Conservation (phyloP, 2,113 vertebrate genomes). For the Talpa occidentalis region DNA sequence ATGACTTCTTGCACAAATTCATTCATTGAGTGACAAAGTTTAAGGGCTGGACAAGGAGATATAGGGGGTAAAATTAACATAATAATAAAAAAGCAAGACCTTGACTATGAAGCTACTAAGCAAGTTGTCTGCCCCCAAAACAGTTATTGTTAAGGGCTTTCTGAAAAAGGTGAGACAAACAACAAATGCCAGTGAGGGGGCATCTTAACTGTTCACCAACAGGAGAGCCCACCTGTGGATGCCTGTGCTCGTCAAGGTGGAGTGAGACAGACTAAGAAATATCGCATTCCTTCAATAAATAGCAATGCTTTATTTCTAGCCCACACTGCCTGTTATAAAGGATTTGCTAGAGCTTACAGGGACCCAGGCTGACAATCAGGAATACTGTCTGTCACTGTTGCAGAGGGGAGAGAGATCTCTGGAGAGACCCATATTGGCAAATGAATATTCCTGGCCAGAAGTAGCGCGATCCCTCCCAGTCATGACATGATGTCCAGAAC, state of each 20-base stretch:
- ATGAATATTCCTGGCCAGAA: background rate
- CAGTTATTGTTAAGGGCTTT: slow-evolving; percentile 16
- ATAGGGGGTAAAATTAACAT: background rate
- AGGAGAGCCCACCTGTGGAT: background rate
- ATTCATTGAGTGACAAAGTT: background rate
- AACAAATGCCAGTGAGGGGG: background rate
- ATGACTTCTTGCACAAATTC: background rate
- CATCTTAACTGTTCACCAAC: background rate
- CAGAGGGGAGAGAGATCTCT: background rate
- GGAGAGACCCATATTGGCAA: background rate
- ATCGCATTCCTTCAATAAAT: background rate
- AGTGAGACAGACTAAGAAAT: background rate
- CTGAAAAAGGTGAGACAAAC: background rate
- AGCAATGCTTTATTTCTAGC: background rate
- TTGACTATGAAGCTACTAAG: background rate
- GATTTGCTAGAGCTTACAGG: background rate
- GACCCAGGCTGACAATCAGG: background rate
- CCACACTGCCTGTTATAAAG: background rate
- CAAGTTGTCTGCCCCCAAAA: background rate
- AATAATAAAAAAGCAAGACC: background rate
- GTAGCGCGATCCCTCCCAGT: background rate
- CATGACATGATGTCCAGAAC: background rate
- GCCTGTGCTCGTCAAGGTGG: background rate
- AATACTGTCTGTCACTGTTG: background rate
- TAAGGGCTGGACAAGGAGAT: background rate